Evolutionary conservation across 2,113 vertebrate genomes (phyloP).

Genomic region (Dicrurus megarhynchus): DNA sequence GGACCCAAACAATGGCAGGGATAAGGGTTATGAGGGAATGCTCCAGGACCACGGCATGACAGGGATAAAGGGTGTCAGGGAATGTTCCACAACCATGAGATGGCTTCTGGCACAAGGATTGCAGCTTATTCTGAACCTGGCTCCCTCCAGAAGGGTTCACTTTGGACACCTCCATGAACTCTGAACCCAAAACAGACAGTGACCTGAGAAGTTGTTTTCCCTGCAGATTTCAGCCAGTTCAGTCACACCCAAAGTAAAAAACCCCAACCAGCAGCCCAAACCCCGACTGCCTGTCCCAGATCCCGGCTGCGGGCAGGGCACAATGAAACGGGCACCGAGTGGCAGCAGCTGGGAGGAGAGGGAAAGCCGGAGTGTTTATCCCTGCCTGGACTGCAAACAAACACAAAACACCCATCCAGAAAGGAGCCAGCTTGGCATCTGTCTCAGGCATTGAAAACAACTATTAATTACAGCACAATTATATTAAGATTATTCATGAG

Average conservation of each 20-base stretch:
- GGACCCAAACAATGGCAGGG: background rate
- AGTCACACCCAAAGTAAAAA: background rate
- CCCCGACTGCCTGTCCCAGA: background rate
- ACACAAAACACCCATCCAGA: background rate
- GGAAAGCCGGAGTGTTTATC: background rate
- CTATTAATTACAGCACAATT: background rate
- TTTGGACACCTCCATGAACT: background rate
- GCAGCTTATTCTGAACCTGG: background rate
- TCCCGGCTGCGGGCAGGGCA: too few species aligned
- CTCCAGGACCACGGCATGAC: background rate
- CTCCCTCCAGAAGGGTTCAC: background rate
- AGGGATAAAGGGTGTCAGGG: background rate
- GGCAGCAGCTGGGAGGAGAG: background rate
- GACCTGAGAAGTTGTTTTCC: background rate
- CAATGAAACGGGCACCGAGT: rapidly evolving
- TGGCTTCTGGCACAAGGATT: background rate
- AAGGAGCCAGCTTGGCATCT: background rate
- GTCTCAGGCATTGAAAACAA: background rate
- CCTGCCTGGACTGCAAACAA: background rate
- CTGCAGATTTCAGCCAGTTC: background rate
- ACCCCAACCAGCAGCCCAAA: background rate
- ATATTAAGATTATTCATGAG: background rate
- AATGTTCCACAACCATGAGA: background rate
- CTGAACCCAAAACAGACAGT: background rate
- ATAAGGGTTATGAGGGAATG: background rate